Percentiles rank a stretch among this genome's conserved stretches.
These are phyloP conservation scores for Laothoe populi DNA, from an alignment of 2,888 invertebrate genomes.

Conservation along the genomic window DNA sequence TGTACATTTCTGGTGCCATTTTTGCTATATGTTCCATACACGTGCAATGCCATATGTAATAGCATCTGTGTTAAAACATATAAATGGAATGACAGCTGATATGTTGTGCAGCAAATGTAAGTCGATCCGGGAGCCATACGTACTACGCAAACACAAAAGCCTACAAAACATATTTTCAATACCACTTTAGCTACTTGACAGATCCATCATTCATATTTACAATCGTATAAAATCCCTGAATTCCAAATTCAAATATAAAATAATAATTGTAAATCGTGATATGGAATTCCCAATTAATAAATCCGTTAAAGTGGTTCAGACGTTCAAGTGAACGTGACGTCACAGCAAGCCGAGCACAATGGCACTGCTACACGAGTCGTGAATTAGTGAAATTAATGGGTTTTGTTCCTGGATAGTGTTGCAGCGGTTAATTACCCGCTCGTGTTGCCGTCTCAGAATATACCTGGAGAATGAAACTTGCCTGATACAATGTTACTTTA, in stretches of 20 bases:
- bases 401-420: constrained; percentile 38
- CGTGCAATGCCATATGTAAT: too few species aligned
- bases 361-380: constrained; percentile 18
- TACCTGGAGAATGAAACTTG: neutral
- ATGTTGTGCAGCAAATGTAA: too few species aligned
- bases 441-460: constrained; percentile 13
- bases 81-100: too few species aligned
- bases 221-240: neutral
- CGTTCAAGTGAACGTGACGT: constrained; percentile 12
- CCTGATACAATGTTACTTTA: neutral
- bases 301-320: constrained; percentile 19
- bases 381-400: constrained; percentile 48
- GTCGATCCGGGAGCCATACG: too few species aligned
- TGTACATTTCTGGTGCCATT: too few species aligned
- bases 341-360: constrained; percentile 16
- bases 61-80: too few species aligned
- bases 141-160: too few species aligned
- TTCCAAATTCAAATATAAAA: neutral
- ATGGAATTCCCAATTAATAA: constrained; percentile 20
- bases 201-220: too few species aligned
- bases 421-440: constrained; percentile 43
- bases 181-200: too few species aligned
- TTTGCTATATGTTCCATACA: too few species aligned
- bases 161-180: too few species aligned
- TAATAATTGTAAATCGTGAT: neutral